Evolutionary conservation across 2,888 invertebrate genomes (phyloP), one percentile per base, ranked within the genome.

Genomic region (Mythimna lalbum): DNA sequence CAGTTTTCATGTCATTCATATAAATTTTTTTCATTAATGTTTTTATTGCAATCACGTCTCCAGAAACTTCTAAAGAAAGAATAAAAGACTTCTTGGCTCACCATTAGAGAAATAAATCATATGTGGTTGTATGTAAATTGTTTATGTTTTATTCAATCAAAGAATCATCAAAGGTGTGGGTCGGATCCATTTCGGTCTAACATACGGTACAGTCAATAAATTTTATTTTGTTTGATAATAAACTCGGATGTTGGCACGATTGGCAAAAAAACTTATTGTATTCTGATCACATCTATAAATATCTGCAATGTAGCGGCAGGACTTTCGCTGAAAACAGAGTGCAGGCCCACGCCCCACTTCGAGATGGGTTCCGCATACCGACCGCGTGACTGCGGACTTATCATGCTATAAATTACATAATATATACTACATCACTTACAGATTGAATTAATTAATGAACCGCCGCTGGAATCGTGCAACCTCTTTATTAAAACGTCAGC

Each of bases 191-290:
- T 65, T 23, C 21, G n/a, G 53, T 33, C 12, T 55, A 47, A 57
- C 17, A 39, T 50, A 62, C 23, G 49, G 12, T 63, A n/a, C 55
- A 63, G 43, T 55, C 21, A 31, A 66, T 82, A 52, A 60, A 68
- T 60, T 56, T 27, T 68, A 70, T 80, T 73, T 63, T 56, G 21
- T 68, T 43, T 55, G 47, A 66, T 76, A 27, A 65, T 55, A 64
- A 76, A 81, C 47, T 61, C 31, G 66, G 49, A 66, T 52, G 52
- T 83, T 85, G 88, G 85, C 88, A 90, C 87, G 88, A 89, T 92
- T 90, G 89, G 89, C 90, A 89, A 90, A 90, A n/a, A 90, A 86
- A 80, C 78, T 64, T 61, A 87, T 87, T 84, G 82, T 87, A 83
- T 89, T 90, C 87, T 83, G 74, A 89, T 84, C 71, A 77, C 67